Evolutionary conservation across 1,140 invertebrate species (phyloP).

Genomic region (Belonocnema kinseyi): DNA sequence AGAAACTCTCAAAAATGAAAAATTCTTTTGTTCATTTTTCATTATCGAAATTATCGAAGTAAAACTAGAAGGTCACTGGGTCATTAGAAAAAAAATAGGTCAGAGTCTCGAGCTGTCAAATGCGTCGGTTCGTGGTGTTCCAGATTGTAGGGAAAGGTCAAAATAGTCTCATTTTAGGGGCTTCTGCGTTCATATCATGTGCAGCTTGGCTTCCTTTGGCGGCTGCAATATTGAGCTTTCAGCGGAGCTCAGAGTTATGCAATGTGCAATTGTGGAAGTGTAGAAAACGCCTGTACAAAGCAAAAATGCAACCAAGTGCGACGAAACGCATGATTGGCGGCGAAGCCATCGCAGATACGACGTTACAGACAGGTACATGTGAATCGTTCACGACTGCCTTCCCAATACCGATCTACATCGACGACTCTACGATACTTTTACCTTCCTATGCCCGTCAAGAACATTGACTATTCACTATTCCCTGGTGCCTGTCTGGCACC

Average conservation of each 20-base stretch:
- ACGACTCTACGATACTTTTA: no score
- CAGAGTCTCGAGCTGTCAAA: neutral
- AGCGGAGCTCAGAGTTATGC: constrained; percentile 39
- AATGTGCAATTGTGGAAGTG: constrained; percentile 13
- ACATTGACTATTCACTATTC: no score
- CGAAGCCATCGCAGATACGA: constrained; percentile 48
- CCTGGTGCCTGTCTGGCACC: no score
- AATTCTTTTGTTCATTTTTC: neutral
- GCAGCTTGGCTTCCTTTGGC: constrained; percentile 35
- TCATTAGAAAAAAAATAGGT: constrained; percentile 13
- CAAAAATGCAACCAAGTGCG: constrained; percentile 64
- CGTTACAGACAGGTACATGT: neutral
- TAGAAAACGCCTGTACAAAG: constrained; percentile 55
- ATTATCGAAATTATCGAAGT: neutral
- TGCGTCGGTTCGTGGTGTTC: neutral
- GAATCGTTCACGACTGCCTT: constrained; percentile 39
- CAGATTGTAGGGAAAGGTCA: neutral
- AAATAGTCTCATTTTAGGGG: constrained; percentile 26
- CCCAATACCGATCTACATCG: neutral
- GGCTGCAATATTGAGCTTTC: constrained; percentile 11
- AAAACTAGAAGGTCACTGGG: neutral
- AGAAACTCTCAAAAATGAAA: neutral
- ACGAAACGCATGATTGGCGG: constrained; percentile 60
- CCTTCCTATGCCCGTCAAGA: no score
- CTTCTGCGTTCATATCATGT: constrained; percentile 35